These are phyloP conservation scores for Sphinx pinastri DNA, from an alignment of 2,888 invertebrate genomes.

Conservation along the genomic window DNA sequence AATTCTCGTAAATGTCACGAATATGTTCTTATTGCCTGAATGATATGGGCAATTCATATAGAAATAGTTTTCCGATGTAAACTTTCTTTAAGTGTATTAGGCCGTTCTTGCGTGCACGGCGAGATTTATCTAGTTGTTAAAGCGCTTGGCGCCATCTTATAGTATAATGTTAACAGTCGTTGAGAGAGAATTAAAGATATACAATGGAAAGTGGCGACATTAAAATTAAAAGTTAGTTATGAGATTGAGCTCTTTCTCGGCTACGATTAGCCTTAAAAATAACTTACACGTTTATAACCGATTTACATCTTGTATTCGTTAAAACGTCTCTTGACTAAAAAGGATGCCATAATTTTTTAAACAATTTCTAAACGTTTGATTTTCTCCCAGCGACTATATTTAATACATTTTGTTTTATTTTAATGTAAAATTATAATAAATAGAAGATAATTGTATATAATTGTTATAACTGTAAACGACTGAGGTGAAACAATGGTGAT, in stretches of 20 bases:
- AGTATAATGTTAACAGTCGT: not conserved
- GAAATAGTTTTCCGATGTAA: too few relatives aligned
- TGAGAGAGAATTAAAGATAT: not conserved
- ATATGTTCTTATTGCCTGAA: too few relatives aligned
- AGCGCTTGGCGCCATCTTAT: slow-evolving; percentile 19
- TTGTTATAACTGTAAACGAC: slow-evolving; percentile 58
- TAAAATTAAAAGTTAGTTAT: too few relatives aligned
- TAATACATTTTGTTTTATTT: slow-evolving; percentile 16
- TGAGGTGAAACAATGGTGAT: slow-evolving; percentile 66
- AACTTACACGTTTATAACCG: too few relatives aligned
- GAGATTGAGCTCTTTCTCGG: not conserved
- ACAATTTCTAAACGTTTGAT: not conserved
- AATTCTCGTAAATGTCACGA: too few relatives aligned
- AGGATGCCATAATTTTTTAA: too few relatives aligned
- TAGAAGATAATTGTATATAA: slow-evolving; percentile 34
- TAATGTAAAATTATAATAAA: slow-evolving; percentile 17
- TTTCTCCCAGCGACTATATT: not conserved
- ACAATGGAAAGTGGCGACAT: not conserved
- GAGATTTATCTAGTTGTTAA: not conserved
- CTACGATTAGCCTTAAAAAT: not conserved
- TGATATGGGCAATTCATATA: too few relatives aligned
- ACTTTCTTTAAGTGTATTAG: too few relatives aligned
- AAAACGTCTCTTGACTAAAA: not conserved
- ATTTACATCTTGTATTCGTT: too few relatives aligned
- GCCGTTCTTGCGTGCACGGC: too few relatives aligned